phyloP scores from a whole-genome alignment of 2,797 vertebrate genomes.

The Sylvilagus floridanus region DNA sequence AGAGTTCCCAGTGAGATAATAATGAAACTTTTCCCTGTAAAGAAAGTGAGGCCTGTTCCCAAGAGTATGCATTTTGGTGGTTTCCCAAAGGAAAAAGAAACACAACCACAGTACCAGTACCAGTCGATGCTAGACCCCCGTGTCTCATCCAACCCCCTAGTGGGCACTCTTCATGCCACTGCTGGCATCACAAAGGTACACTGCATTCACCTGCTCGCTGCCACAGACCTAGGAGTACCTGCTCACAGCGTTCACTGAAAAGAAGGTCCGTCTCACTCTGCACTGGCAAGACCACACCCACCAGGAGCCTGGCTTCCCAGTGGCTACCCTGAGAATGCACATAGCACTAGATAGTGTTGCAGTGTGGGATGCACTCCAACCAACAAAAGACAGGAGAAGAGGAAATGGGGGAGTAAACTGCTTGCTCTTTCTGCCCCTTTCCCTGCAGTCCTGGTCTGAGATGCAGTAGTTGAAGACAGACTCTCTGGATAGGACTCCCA shows the following conservation, averaged over 20 bases:
- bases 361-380: not conserved
- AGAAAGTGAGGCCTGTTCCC: not conserved
- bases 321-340: not conserved
- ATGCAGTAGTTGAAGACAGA: not conserved
- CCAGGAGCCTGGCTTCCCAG: not conserved
- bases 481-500: not conserved
- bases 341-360: not conserved
- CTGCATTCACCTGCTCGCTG: not conserved
- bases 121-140: not conserved
- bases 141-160: not conserved
- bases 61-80: not conserved
- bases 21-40: not conserved
- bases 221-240: not conserved
- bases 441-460: not conserved
- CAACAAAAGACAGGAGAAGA: not conserved
- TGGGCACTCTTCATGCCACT: too few relatives aligned
- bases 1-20: not conserved
- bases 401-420: not conserved
- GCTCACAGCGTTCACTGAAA: not conserved
- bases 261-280: not conserved
- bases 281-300: not conserved
- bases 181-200: not conserved
- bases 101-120: not conserved
- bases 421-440: not conserved
- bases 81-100: conserved; percentile 29